Evolutionary conservation across 2,888 invertebrate species (phyloP).

Genomic region (Ferdinandea cuprea): DNA sequence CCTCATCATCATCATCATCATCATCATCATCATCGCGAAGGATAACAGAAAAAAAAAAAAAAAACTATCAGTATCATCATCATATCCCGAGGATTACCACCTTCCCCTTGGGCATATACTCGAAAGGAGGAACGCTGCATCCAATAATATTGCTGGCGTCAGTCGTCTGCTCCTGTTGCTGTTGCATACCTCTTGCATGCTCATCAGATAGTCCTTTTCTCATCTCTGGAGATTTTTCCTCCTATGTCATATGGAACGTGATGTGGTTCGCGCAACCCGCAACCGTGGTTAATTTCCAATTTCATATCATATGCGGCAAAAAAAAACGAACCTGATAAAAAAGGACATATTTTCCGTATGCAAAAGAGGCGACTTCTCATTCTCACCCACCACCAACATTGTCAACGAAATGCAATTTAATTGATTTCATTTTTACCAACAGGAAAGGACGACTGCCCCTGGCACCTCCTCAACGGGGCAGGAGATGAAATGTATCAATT

Average conservation of each 20-base stretch:
- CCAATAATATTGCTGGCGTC: slow-evolving; percentile 52
- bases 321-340: background rate
- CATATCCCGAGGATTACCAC: slow-evolving; percentile 10
- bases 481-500: slow-evolving; percentile 21
- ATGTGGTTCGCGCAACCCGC: slow-evolving; percentile 27
- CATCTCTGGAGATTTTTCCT: slow-evolving; percentile 33
- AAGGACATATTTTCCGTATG: background rate
- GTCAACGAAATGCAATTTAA: slow-evolving; percentile 45
- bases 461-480: too few species aligned
- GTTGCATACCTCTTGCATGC: slow-evolving; percentile 36
- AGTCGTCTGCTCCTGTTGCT: slow-evolving; percentile 30
- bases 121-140: slow-evolving; percentile 27
- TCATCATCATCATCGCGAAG: slow-evolving; percentile 25
- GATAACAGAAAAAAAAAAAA: slow-evolving; percentile 1
- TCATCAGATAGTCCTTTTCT: slow-evolving; percentile 2
- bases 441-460: slow-evolving; percentile 18
- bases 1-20: slow-evolving; percentile 27
- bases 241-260: slow-evolving; percentile 52
- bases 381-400: background rate
- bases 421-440: slow-evolving; percentile 46
- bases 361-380: background rate
- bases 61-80: slow-evolving; percentile 33
- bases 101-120: slow-evolving; percentile 10
- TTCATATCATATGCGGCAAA: slow-evolving; percentile 11
- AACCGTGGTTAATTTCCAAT: slow-evolving; percentile 46